A percentile compares a stretch with the other conserved stretches of the same genome.
Evolutionary conservation across 1,140 invertebrate species (phyloP).

Genomic region (Diorhabda carinulata): DNA sequence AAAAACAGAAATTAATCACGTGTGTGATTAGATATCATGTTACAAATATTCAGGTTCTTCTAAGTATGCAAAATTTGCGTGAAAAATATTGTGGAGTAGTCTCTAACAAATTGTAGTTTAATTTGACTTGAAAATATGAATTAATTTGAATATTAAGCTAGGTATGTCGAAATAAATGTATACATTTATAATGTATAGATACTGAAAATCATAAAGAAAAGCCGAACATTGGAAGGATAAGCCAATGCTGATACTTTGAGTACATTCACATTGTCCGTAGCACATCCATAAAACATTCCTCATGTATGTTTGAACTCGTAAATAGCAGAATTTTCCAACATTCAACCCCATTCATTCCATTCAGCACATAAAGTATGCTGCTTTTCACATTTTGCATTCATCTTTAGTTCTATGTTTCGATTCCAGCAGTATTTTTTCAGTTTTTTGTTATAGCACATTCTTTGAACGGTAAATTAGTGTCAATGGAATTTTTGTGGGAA

Average conservation of each 20-base stretch:
- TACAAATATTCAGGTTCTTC: too few relatives aligned
- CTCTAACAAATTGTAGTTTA: too few relatives aligned
- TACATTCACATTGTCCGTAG: neutral
- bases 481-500: too few relatives aligned
- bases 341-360: neutral
- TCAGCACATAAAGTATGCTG: neutral
- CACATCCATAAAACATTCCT: constrained; percentile 2
- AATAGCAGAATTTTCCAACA: neutral
- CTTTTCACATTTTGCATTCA: constrained; percentile 2
- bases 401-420: neutral
- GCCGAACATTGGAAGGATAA: neutral
- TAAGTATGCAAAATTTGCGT: too few relatives aligned
- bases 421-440: neutral
- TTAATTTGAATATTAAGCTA: too few relatives aligned
- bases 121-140: too few relatives aligned
- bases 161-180: too few relatives aligned
- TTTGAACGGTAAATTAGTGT: too few relatives aligned
- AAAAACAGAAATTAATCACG: too few relatives aligned
- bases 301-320: constrained; percentile 1
- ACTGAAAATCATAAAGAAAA: neutral
- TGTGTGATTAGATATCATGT: too few relatives aligned
- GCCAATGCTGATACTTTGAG: neutral
- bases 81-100: too few relatives aligned
- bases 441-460: neutral
- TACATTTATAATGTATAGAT: too few relatives aligned